Base-by-base conservation (phyloP, 2,888 invertebrate species). In the Hirudinaria manillensis region DNA sequence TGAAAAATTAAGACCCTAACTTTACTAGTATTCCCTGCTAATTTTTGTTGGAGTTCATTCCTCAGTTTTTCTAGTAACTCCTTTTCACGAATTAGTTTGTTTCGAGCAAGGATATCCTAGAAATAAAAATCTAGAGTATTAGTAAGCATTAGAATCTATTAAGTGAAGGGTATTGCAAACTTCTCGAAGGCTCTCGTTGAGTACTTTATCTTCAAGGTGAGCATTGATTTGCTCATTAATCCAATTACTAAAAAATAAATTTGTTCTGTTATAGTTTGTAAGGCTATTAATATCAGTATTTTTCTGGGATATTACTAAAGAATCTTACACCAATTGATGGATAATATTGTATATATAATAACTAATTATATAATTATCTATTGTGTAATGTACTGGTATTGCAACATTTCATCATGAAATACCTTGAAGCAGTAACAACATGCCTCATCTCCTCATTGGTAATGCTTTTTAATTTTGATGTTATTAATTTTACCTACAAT, bases 141-240 rank as follows among this genome's bases (percentile, higher is more conserved):
- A 61, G 7, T 61, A 61, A 61, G n/a, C 4, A 61, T 61, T 1
- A 61, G 10, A 27, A 61, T 61, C 29, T n/a, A 7, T 61, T 61
- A 61, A 19, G 10, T 21, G n/a, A 10, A 27, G 4, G 13, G 13
- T 10, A 61, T 61, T 27, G n/a, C 4, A 61, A 27, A 61, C 61
- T 29, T 61, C 29, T 61, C n/a, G 24, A 29, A 61, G 24, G 24
- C 29, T 29, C n/a, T 61, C 61, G n/a, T 61, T 7, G 13, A 27
- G 24, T 61, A 61, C n/a, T 61, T 61, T 61, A 27, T 61, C 61
- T n/a, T 61, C 24, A 1, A 61, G 61, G 10, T 61, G 61, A 61
- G 61, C 61, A 6, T 61, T 24, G 61, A 61, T 61, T 29, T 61
- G 61, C 61, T 61, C 29, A 29, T 61, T 29, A 61, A 61, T 61